Evolutionary conservation across 1,140 invertebrate genomes (phyloP).

Genomic region (Pomacea maculata): DNA sequence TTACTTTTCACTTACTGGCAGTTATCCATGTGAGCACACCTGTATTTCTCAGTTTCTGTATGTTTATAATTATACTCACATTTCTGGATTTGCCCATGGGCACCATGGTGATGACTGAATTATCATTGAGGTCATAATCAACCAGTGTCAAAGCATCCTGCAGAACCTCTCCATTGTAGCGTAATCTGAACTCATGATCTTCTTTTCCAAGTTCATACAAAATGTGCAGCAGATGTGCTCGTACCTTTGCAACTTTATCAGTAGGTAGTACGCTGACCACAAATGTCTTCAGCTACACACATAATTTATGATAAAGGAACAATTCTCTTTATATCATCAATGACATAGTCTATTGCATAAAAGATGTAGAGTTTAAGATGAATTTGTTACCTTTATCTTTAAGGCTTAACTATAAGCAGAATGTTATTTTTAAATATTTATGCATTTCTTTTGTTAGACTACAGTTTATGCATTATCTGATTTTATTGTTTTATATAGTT

Average conservation of each 20-base stretch:
- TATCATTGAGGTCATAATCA: conserved; percentile 56
- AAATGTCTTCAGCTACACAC: conserved; percentile 58
- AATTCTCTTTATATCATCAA: not conserved
- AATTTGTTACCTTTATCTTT: not conserved
- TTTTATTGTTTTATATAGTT: not conserved
- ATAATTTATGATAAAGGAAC: conserved; percentile 13
- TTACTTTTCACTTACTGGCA: not conserved
- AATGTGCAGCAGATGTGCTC: conserved; percentile 58
- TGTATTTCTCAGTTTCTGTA: not conserved
- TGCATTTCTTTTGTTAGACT: not conserved
- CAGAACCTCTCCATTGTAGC: conserved; percentile 59
- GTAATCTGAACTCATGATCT: conserved; percentile 57
- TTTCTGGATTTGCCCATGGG: conserved; percentile 50
- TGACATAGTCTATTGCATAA: not conserved
- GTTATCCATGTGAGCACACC: not conserved
- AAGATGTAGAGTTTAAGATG: not conserved
- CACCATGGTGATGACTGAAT: conserved; percentile 59
- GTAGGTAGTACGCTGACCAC: conserved; percentile 46
- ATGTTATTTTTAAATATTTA: not conserved
- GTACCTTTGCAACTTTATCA: conserved; percentile 55
- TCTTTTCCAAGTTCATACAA: conserved; percentile 58
- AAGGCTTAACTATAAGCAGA: not conserved
- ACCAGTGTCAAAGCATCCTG: conserved; percentile 53
- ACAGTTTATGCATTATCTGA: too few relatives aligned
- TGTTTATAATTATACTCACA: conserved; percentile 31